Evolutionary conservation across 2,113 vertebrate species (phyloP), one percentile per base, ranked within the genome.

Genomic region (Tetraodon nigroviridis): DNA sequence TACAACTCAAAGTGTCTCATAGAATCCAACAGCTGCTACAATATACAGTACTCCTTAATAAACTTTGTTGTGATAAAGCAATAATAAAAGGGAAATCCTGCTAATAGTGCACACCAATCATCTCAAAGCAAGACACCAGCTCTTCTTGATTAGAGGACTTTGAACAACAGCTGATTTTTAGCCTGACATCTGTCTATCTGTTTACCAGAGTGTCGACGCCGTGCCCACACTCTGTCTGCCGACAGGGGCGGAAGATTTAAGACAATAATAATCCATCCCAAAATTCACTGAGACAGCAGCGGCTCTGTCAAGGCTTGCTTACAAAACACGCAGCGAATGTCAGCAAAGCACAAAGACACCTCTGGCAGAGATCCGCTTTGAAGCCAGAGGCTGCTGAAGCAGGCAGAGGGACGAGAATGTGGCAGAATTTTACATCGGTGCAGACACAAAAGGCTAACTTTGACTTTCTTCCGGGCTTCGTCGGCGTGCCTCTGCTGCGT

Each of bases 221-320:
- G 61, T 80, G 83, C 86, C 81, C 81, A 84, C 81, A 77, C 75
- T 67, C 67, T 70, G 61, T 76, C 66, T 73, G 64, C 77, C 61
- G 76, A 76, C 24, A 77, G 82, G 78, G 83, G 81, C 72, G 79
- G 80, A 82, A 69, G 72, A 81, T 76, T 85, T 84, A 72, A 78
- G 75, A 76, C 69, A 83, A 78, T 79, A 82, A 82, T 79, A 81
- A 81, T 82, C 73, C 59, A 77, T 85, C 83, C 83, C 86, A 86
- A 69, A 81, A 89, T 86, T 79, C 83, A 84, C 68, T 20, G 76
- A 75, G 82, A 75, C 70, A 74, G 52, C 54, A 5, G 48, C 50
- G 47, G 81, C 64, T 86, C 77, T 86, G 84, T 75, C 81, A 84
- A 73, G 78, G 58, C 69, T 71, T 72, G 55, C 63, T 70, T 53